A percentile compares a stretch with the other conserved stretches of the same genome.
Evolutionary conservation across 2,113 vertebrate species (phyloP).

Genomic region (Platysteira castanea): DNA sequence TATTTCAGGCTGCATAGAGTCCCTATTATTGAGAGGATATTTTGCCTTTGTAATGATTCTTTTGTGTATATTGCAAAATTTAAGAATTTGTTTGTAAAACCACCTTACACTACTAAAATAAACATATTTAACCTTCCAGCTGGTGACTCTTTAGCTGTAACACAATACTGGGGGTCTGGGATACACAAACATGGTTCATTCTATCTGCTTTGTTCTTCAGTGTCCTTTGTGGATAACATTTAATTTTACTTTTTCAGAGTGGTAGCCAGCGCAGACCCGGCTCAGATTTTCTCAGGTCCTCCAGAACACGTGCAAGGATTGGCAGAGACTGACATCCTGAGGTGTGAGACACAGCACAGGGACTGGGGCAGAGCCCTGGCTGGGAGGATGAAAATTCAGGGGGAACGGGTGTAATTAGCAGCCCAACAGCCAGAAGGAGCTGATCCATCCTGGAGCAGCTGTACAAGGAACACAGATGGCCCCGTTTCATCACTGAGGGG

Average conservation of each 20-base stretch:
- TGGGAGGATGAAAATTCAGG: not conserved
- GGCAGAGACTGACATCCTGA: not conserved
- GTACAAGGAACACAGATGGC: not conserved
- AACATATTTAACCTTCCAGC: slow-evolving; percentile 62
- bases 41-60: slow-evolving; percentile 28
- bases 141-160: not conserved
- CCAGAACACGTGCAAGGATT: not conserved
- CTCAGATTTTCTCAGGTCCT: not conserved
- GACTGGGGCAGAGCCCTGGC: not conserved
- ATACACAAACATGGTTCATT: not conserved
- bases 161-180: not conserved
- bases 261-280: not conserved
- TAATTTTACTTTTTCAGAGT: not conserved
- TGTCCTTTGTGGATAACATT: not conserved
- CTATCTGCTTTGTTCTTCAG: not conserved
- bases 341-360: not conserved
- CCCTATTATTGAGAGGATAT: slow-evolving; percentile 1
- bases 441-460: not conserved
- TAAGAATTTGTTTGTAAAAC: slow-evolving; percentile 50
- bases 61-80: slow-evolving; percentile 42
- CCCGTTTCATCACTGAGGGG: not conserved
- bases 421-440: not conserved
- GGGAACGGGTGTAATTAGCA: not conserved
- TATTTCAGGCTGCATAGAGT: not conserved
- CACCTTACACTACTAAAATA: slow-evolving; percentile 60